Base-by-base conservation (phyloP, 2,888 invertebrate species). In the Limenitis camilla region DNA sequence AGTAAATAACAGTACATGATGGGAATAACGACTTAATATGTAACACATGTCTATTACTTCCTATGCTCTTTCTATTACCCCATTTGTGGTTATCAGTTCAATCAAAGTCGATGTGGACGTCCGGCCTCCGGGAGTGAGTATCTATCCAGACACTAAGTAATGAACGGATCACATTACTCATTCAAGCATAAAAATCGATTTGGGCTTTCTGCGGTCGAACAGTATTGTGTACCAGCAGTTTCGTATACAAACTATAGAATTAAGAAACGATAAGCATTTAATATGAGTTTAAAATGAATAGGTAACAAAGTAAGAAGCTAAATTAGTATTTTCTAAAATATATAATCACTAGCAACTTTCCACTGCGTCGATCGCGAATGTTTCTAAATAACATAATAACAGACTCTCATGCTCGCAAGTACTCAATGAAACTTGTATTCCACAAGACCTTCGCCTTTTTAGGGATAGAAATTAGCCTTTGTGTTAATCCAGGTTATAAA, bases 81-180 rank as follows among this genome's bases (percentile, higher is more conserved):
- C 40, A 43, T 43, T 49, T 27, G 42, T 32, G 46, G 40, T 52
- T 57, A 57, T 55, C 52, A 43, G 38, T 47, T 40, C 49, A 40
- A 54, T 55, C 55, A 31, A 48, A 56, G 44, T 42, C 48, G 47
- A 28, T 41, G 39, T 40, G 42, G 51, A 57, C 32, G 52, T 54
- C 54, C 52, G 53, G 46, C 50, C 45, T 47, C 50, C 46, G 48
- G 46, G 32, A 35, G 29, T 32, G 46, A 38, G 19, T 19, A 19
- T 19, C 39, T 46, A 55, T 55, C 49, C 52, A 49, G 44, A 36
- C 52, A 44, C 40, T 55, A 10, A 38, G 38, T 52, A 47, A 49
- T 52, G 52, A 57, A 55, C 49, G 47, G 47, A 27, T 33, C 47
- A 47, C 33, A 52, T 57, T 52, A 55, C 36, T 52, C 51, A 57